Base-by-base conservation (phyloP, 1,140 invertebrate species). In the Bombus impatiens region DNA sequence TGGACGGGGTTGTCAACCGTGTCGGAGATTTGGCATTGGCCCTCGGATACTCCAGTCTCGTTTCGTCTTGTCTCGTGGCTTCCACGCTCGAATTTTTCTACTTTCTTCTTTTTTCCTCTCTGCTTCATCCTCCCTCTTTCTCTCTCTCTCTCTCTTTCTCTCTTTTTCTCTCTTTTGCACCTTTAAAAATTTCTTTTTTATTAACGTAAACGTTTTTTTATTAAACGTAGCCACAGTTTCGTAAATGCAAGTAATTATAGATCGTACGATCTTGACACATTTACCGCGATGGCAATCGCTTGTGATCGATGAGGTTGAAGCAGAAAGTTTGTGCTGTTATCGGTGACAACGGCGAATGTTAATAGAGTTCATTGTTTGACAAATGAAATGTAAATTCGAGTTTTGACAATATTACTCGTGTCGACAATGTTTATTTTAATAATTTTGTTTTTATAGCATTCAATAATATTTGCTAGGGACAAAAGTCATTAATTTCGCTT, bases 1-100 rank as follows among this genome's bases (percentile, higher is more conserved):
- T 76, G 82, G 77, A 89, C 80, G 89, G 89, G 86, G 88, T 92
- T 93, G 92, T 93, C 91, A 92, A 93, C 92, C 91, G 87, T 89
- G 74, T 84, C 76, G 78, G 53, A 81, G 87, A 91, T 93, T 92
- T 93, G 92, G 89, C 90, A 92, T 91, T 93, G 90, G 91, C 84
- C 89, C 89, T 86, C 75, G 77, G 67, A 72, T 87, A 42, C 76
- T 81, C 80, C 76, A 77, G 78, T 82, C 87, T 87, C 72, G 86
- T 84, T 83, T 68, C 47, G 67, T 76, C 37, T 78, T 75, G 62
- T 86, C 85, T 70, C 44, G 62, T 32, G n/a, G 42, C 44, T 77
- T 65, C 35, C 25, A 37, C 68, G 32, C 77, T 57, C n/a, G 78
- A 53, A 89, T 86, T 86, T 89, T 86, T 80, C 32, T 32, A 47